These are phyloP conservation scores for Rotaria sp. DNA, from an alignment of 2,888 invertebrate species.

Conservation along the genomic window DNA sequence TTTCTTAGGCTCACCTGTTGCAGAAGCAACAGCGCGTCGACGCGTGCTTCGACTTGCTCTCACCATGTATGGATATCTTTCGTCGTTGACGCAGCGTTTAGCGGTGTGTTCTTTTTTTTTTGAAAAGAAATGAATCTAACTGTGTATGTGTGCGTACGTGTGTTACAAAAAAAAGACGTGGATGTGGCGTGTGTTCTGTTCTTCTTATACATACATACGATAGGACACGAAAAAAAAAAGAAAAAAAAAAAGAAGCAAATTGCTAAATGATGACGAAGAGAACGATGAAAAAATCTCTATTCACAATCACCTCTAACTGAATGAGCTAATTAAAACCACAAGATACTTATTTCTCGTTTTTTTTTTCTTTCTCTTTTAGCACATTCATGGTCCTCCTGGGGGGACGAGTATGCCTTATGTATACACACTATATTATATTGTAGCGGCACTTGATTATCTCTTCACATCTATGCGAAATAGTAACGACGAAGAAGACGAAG, in stretches of 20 bases:
- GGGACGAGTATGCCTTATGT: not conserved
- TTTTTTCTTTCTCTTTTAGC: not conserved
- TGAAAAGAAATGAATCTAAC: constrained; percentile 3
- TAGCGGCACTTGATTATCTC: constrained; percentile 6
- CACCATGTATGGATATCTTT: constrained; percentile 15
- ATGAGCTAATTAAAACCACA: constrained; percentile 18
- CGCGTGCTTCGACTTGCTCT: not conserved
- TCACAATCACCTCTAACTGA: constrained; percentile 17
- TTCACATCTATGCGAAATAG: constrained; percentile 8
- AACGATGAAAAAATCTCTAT: not conserved
- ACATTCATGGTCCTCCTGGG: not conserved
- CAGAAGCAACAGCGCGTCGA: not conserved
- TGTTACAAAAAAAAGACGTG: constrained; percentile 4
- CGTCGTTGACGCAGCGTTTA: constrained; percentile 15
- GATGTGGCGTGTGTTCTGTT: constrained; percentile 12
- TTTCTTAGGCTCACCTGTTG: not conserved
- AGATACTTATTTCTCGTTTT: constrained; percentile 8
- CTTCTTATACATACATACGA: constrained; percentile 15
- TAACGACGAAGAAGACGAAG: not conserved
- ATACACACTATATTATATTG: not conserved
- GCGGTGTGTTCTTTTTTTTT: not conserved
- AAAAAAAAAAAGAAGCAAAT: constrained; percentile 9
- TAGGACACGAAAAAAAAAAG: constrained; percentile 7
- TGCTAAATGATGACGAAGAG: constrained; percentile 9
- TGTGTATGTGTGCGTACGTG: constrained; percentile 8